Conservation (phyloP, 2,888 invertebrate genomes). For the Oegoconia quadripuncta region DNA sequence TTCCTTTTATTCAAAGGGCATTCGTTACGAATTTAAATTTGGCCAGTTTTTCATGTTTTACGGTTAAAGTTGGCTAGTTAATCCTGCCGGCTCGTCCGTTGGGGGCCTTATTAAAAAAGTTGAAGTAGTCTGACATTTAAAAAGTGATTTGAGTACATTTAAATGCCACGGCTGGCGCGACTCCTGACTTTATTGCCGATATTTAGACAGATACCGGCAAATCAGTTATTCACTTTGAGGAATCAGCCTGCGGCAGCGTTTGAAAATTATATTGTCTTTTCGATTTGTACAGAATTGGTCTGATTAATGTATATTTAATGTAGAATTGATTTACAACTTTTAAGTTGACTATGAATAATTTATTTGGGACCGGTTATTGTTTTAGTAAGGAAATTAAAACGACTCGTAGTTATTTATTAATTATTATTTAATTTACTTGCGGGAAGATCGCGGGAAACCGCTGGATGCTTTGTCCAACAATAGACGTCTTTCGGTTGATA, state of each 20-base stretch:
- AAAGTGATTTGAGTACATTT: conserved; percentile 42
- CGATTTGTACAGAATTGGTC: conserved; percentile 3
- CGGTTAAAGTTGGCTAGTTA: conserved; percentile 52
- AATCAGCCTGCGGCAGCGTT: conserved; percentile 4
- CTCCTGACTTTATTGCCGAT: conserved; percentile 21
- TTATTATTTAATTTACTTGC: too few relatives aligned
- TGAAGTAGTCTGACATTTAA: conserved; percentile 44
- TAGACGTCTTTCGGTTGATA: too few relatives aligned
- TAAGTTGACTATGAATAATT: too few relatives aligned
- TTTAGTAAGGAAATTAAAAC: neutral
- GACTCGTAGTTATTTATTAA: too few relatives aligned
- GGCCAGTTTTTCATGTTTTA: conserved; percentile 40
- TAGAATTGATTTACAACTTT: neutral
- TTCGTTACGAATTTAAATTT: conserved; percentile 40
- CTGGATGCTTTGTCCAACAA: too few relatives aligned
- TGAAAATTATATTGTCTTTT: conserved; percentile 7
- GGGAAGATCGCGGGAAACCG: too few relatives aligned
- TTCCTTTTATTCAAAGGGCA: conserved; percentile 22
- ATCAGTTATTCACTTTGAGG: conserved; percentile 10
- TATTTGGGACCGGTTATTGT: neutral
- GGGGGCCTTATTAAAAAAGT: conserved; percentile 65
- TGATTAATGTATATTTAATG: conserved; percentile 10
- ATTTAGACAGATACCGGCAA: neutral
- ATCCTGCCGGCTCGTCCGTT: conserved; percentile 35
- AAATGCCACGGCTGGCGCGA: conserved; percentile 22